Percentiles rank a stretch among this genome's conserved stretches.
phyloP scores from a whole-genome alignment of 2,797 vertebrate species.

The Sebastes minor region DNA sequence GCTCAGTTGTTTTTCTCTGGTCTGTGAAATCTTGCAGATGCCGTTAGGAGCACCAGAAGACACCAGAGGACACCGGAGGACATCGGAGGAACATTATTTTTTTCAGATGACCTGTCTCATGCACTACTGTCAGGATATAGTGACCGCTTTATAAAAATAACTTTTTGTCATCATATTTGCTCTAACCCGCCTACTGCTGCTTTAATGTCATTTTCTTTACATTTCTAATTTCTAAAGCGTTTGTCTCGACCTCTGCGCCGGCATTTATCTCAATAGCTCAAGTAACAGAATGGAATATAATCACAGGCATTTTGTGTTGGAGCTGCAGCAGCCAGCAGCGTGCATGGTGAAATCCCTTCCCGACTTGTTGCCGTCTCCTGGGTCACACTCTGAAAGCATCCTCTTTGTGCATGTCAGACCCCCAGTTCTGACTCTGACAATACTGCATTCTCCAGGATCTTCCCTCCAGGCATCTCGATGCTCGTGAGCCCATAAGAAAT shows the following conservation, averaged over 20 bases:
- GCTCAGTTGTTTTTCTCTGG: too few species aligned
- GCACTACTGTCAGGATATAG: too few species aligned
- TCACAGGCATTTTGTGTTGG: neutral
- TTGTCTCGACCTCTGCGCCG: neutral
- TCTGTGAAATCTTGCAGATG: too few species aligned
- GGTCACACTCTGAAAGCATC: constrained; percentile 43
- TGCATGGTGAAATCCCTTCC: constrained; percentile 24
- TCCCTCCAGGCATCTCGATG: constrained; percentile 28
- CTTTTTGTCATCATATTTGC: too few species aligned
- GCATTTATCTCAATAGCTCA: neutral
- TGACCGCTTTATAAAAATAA: too few species aligned
- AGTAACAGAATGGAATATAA: neutral
- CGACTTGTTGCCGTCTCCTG: constrained; percentile 33
- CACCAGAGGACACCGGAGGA: too few species aligned
- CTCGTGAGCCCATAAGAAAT: constrained; percentile 32
- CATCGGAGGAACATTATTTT: too few species aligned
- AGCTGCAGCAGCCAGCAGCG: constrained; percentile 14
- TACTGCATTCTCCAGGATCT: constrained; percentile 30
- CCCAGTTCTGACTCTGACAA: constrained; percentile 41
- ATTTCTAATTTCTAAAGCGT: neutral
- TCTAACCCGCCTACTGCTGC: neutral
- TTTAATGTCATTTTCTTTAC: neutral
- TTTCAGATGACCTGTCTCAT: too few species aligned
- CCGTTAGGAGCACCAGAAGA: too few species aligned
- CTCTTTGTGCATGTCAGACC: constrained; percentile 42